phyloP scores from a whole-genome alignment of 35 echinoderm and acorn worm species.

The Apostichopus japonicus region DNA sequence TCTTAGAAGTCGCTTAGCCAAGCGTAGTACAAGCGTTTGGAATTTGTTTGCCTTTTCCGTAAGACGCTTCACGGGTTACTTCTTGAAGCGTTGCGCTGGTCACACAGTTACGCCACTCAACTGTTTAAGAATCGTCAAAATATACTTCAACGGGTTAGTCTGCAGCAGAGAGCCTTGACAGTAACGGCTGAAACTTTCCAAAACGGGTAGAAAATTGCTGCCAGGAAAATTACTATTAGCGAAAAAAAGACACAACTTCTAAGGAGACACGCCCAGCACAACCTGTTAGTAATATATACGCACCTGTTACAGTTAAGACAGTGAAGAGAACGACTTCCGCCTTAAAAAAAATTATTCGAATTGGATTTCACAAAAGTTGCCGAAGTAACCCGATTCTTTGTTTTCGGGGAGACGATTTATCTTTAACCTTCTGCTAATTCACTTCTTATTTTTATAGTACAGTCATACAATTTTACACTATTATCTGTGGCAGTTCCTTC shows the following conservation, averaged over 20 bases:
- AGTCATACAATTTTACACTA: neutral
- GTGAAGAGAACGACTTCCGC: neutral
- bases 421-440: neutral
- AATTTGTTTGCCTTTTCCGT: conserved; percentile 25
- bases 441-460: neutral
- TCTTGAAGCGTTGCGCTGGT: conserved; percentile 47
- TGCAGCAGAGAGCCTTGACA: neutral
- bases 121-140: conserved; percentile 44
- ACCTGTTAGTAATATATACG: neutral
- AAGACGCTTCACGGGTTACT: conserved; percentile 41
- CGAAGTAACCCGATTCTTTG: neutral
- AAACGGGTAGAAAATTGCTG: neutral
- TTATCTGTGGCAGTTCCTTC: neutral
- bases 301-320: neutral
- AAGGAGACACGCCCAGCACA: neutral
- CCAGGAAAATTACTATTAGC: neutral
- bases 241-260: neutral
- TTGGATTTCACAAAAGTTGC: neutral
- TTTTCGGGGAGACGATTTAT: neutral
- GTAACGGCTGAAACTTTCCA: neutral
- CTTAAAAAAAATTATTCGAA: neutral
- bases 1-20: conserved; percentile 54
- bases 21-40: conserved; percentile 34
- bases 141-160: conserved; percentile 5
- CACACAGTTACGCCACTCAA: conserved; percentile 50